Conservation (phyloP, 2,113 vertebrate genomes). For the Sturnira hondurensis region DNA sequence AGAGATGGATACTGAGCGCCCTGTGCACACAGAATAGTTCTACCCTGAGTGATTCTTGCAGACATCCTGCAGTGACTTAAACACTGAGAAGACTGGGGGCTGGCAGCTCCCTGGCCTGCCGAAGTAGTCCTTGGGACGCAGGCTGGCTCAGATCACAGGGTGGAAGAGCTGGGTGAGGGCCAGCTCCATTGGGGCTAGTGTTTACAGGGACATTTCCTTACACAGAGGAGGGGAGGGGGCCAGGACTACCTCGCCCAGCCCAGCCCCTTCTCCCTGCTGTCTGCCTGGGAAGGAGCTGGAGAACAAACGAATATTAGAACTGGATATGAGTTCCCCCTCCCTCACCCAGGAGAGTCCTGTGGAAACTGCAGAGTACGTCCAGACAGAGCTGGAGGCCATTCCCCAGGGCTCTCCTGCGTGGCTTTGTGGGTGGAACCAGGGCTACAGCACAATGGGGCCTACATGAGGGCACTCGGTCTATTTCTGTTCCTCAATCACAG, state of each 20-base stretch:
- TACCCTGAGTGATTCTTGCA: conserved; percentile 32
- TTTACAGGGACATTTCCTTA: background rate
- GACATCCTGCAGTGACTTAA: conserved; percentile 26
- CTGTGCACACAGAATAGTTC: conserved; percentile 24
- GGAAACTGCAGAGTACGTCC: background rate
- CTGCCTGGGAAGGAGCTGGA: background rate
- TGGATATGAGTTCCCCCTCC: background rate
- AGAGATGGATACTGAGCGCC: background rate
- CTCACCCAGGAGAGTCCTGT: too few species aligned
- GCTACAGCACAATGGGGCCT: background rate
- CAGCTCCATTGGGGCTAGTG: background rate
- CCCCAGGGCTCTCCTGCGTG: background rate
- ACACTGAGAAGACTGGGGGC: conserved; percentile 34
- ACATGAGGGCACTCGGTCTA: background rate
- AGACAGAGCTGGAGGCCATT: background rate
- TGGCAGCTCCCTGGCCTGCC: background rate
- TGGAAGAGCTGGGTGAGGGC: background rate
- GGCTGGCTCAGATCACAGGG: background rate
- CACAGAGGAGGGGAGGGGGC: background rate
- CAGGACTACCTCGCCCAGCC: background rate
- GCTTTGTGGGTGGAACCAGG: background rate
- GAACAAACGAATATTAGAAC: background rate
- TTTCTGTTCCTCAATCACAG: background rate
- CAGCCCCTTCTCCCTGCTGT: background rate
- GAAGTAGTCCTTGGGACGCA: background rate